These are phyloP conservation scores for Nebria salina DNA, from an alignment of 2,888 invertebrate genomes.

Conservation along the genomic window DNA sequence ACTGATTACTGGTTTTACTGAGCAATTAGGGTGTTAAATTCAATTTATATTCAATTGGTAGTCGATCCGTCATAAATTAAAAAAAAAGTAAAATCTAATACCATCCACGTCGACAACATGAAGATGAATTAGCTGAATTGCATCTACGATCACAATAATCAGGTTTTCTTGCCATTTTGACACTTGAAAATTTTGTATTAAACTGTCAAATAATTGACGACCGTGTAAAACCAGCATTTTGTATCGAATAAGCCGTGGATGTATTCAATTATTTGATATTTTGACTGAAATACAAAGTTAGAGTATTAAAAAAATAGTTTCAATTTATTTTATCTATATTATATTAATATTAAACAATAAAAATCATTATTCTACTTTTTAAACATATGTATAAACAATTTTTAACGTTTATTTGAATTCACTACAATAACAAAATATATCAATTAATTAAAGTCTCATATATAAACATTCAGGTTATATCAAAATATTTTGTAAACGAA, in stretches of 20 bases:
- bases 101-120: neutral
- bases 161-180: conserved; percentile 7
- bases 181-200: neutral
- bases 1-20: too few species aligned
- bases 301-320: conserved; percentile 34
- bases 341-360: conserved; percentile 41
- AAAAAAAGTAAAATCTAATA: neutral
- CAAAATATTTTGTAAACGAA: conserved; percentile 30
- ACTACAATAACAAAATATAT: conserved; percentile 12
- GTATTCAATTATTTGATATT: neutral
- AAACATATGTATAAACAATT: conserved; percentile 42
- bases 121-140: neutral
- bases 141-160: neutral
- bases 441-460: conserved; percentile 6
- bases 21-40: too few species aligned
- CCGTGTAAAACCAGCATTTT: neutral
- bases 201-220: conserved; percentile 4
- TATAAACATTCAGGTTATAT: conserved; percentile 20
- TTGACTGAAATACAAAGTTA: neutral
- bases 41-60: too few species aligned
- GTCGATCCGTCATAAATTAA: too few species aligned
- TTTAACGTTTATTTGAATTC: conserved; percentile 31
- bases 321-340: conserved; percentile 33
- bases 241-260: neutral
- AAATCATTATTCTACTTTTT: conserved; percentile 32